phyloP scores from a whole-genome alignment of 2,888 invertebrate genomes.

The Thysanoteuthis rhombus region DNA sequence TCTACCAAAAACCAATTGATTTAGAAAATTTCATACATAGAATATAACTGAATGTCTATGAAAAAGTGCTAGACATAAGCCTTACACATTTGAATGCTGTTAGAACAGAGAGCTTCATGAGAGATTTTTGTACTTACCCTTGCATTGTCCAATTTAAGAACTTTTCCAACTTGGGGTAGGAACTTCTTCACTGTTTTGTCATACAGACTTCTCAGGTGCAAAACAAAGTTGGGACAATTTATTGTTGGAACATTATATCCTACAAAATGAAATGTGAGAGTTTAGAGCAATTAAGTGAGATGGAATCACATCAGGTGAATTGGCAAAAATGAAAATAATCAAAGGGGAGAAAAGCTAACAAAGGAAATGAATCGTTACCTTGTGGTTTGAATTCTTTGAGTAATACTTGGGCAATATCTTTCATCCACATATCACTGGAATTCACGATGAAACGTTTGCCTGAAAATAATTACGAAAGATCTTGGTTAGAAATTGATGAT shows the following conservation, averaged over 20 bases:
- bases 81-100: no score
- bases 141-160: constrained; percentile 59
- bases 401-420: constrained; percentile 69
- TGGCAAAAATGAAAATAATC: neutral
- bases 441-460: constrained; percentile 68
- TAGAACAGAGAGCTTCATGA: neutral
- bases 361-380: constrained; percentile 54
- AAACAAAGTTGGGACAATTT: constrained; percentile 66
- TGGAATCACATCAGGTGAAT: neutral
- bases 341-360: no score
- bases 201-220: constrained; percentile 67
- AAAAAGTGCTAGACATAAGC: no score
- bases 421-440: constrained; percentile 68
- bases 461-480: constrained; percentile 40
- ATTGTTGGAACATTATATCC: constrained; percentile 68
- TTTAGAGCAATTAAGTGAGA: neutral
- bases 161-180: constrained; percentile 66
- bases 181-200: constrained; percentile 68
- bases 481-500: neutral
- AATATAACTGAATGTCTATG: no score
- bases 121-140: constrained; percentile 49
- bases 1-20: no score
- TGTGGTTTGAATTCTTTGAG: constrained; percentile 70
- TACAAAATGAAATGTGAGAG: constrained; percentile 37
- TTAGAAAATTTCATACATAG: no score